Conservation (phyloP, 2,113 vertebrate genomes). For the Grammomys dolichurus region DNA sequence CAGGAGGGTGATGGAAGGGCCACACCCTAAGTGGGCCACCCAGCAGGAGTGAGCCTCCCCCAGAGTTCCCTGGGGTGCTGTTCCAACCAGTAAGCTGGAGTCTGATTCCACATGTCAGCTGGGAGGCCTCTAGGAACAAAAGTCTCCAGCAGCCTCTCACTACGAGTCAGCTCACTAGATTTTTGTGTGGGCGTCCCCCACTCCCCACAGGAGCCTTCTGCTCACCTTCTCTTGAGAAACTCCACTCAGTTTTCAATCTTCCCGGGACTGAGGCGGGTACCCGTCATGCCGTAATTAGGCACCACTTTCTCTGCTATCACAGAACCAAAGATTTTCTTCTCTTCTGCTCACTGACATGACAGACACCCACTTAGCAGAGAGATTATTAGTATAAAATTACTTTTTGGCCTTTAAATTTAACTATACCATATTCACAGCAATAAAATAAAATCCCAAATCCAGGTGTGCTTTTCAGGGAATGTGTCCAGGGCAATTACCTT, state of each 20-base stretch:
- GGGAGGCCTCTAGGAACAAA: constrained; percentile 18
- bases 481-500: constrained; percentile 59
- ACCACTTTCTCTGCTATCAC: constrained; percentile 60
- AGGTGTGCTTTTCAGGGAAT: constrained; percentile 70
- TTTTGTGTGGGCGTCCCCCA: constrained; percentile 68
- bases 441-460: constrained; percentile 67
- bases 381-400: constrained; percentile 77
- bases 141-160: constrained; percentile 28
- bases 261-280: constrained; percentile 33
- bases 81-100: constrained; percentile 61
- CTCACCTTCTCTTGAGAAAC: constrained; percentile 60
- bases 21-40: background rate
- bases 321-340: constrained; percentile 66
- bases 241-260: constrained; percentile 71
- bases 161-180: constrained; percentile 68
- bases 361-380: constrained; percentile 52
- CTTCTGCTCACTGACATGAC: constrained; percentile 60
- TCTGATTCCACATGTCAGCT: constrained; percentile 61
- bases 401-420: constrained; percentile 77
- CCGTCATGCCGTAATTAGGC: constrained; percentile 68
- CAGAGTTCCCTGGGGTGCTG: background rate
- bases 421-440: constrained; percentile 68
- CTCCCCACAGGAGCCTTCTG: constrained; percentile 12
- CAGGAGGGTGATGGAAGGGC: background rate
- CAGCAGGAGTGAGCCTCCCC: background rate